Base-by-base conservation (phyloP, 1,140 invertebrate genomes). In the Zelostemma sp. region DNA sequence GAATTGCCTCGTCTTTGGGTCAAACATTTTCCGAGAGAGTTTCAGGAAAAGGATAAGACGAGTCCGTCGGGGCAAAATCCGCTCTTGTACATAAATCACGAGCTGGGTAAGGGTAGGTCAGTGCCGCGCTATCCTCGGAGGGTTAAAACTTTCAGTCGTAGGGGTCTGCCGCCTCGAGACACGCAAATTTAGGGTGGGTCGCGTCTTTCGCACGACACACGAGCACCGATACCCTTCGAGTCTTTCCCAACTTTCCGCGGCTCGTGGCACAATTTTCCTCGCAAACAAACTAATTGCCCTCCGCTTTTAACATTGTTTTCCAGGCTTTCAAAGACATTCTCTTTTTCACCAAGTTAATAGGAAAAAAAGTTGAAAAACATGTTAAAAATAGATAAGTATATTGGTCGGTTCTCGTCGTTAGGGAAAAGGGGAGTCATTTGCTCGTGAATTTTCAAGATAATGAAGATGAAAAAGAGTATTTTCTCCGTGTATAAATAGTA, bases 101-200 rank as follows among this genome's bases (percentile, higher is more conserved):
- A 57, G 49, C 59, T 68, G 63, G 72, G 78, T 77, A 75, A 70
- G 79, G 80, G 78, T 82, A 83, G 82, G 82, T 84, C 82, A 84
- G 81, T 77, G 69, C 47, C 72, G 67, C 67, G 73, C 68, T 77
- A 80, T 79, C 72, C 76, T 73, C 66, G 49, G 69, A 80, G 80
- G 80, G 75, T 77, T 80, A 73, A 83, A 81, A 81, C 72, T 84
- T 84, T 80, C 67, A 79, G 68, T 70, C 64, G 63, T 67, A 79
- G 73, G 79, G 74, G 72, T 60, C 68, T 72, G 71, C 62, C n/a
- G 62, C 73, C 74, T 78, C 75, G 80, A 82, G 79, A 83, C 79
- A 83, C 80, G 81, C 80, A 77, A 84, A 84, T 83, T 83, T 83
- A 83, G 78, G 80, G 82, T 82, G 77, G 78, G 80, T 81, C 77